Evolutionary conservation across 2,797 vertebrate species (phyloP).

Genomic region (Dendrocincla tyrannina): DNA sequence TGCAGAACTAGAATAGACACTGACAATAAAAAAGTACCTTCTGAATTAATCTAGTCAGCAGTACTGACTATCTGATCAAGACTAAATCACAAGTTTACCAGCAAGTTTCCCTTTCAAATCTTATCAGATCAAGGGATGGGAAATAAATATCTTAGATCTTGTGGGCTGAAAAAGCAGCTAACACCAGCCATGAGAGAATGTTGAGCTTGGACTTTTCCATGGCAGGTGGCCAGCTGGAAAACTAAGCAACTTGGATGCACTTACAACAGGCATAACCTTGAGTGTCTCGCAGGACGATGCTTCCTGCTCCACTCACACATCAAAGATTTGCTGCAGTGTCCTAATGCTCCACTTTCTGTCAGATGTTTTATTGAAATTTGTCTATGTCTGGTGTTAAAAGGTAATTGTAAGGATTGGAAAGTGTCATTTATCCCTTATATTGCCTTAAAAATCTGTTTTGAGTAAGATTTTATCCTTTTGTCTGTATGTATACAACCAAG

Average conservation of each 20-base stretch:
- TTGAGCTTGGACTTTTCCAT: constrained; percentile 35
- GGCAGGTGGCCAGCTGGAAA: constrained; percentile 45
- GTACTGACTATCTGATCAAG: constrained; percentile 2
- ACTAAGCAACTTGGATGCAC: constrained; percentile 2
- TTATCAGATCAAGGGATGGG: constrained; percentile 14
- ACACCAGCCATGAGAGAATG: constrained; percentile 7
- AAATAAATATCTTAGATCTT: constrained; percentile 11
- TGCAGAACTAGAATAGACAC: not conserved
- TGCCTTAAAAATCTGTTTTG: not conserved
- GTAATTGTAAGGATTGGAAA: not conserved
- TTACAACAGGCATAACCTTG: constrained; percentile 16
- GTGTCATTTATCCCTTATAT: not conserved
- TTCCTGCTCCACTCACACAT: constrained; percentile 7
- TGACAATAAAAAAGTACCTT: not conserved
- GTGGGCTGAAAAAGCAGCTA: constrained; percentile 17
- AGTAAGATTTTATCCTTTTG: not conserved
- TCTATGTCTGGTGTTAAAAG: not conserved
- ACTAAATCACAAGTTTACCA: constrained; percentile 17
- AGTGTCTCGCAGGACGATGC: not conserved
- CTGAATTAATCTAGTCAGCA: not conserved
- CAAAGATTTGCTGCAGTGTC: not conserved
- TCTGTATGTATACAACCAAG: not conserved
- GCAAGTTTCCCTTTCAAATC: not conserved
- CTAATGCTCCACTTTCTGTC: not conserved
- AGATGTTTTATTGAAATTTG: not conserved